phyloP scores from a whole-genome alignment of 2,888 invertebrate genomes.

The Ceraclea dissimilis region DNA sequence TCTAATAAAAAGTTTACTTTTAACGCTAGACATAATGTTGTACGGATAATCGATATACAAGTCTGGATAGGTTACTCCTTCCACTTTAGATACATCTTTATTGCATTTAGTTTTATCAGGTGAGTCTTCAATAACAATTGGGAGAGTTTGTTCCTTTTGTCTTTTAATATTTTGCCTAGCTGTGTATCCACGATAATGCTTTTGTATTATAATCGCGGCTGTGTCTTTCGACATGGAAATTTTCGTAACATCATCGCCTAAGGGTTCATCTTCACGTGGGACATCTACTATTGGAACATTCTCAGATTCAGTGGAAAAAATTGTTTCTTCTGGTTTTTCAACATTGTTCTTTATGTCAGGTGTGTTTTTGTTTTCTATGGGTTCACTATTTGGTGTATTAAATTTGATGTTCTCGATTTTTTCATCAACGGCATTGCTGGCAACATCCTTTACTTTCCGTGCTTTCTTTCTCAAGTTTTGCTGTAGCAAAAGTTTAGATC shows the following conservation, averaged over 20 bases:
- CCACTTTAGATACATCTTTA: background rate
- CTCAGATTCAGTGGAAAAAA: no score
- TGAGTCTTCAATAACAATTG: background rate
- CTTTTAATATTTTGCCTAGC: conserved; percentile 11
- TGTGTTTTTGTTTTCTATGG: no score
- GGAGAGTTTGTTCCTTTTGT: background rate
- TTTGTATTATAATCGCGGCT: conserved; percentile 10
- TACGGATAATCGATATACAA: conserved; percentile 14
- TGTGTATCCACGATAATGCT: conserved; percentile 6
- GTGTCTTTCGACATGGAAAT: background rate
- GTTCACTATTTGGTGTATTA: no score
- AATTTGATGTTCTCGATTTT: no score
- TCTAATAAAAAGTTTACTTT: conserved; percentile 9
- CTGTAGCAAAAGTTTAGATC: conserved; percentile 10
- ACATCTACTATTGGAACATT: no score
- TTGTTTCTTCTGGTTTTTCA: no score
- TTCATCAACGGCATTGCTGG: no score
- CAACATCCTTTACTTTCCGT: background rate
- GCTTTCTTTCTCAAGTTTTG: conserved; percentile 15
- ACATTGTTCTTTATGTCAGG: no score
- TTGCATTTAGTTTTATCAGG: background rate
- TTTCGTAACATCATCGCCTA: background rate
- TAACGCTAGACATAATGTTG: conserved; percentile 18
- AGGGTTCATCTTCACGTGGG: no score
- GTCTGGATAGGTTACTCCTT: conserved; percentile 39